Conservation (phyloP, 2,797 vertebrate species). For the Lagodon rhomboides region DNA sequence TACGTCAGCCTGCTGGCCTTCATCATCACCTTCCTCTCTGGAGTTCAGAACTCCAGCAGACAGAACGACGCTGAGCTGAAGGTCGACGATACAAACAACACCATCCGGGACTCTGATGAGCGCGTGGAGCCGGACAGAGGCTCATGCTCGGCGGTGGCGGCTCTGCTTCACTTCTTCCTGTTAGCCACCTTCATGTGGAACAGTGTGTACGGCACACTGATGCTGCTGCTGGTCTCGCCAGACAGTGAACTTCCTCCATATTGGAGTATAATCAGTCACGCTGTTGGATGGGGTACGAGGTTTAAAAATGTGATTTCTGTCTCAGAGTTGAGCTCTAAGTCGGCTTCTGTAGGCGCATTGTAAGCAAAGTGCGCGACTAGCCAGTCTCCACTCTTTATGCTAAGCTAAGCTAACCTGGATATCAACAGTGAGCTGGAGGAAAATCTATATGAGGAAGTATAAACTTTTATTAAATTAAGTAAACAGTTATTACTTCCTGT, state of each 20-base stretch:
- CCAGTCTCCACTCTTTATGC: neutral
- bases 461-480: neutral
- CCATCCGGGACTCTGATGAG: neutral
- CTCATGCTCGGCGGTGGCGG: slow-evolving; percentile 59
- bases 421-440: neutral
- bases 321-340: neutral
- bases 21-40: slow-evolving; percentile 85
- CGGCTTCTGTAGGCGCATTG: neutral
- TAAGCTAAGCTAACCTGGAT: neutral
- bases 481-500: neutral
- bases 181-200: slow-evolving; percentile 83
- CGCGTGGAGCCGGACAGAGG: neutral
- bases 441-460: neutral
- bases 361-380: too few species aligned
- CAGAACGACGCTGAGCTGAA: rapidly evolving
- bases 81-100: rapidly evolving
- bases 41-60: slow-evolving; percentile 73
- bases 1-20: slow-evolving; percentile 83
- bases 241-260: slow-evolving; percentile 43
- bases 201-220: slow-evolving; percentile 71
- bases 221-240: slow-evolving; percentile 75
- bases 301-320: neutral
- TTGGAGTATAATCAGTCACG: slow-evolving; percentile 56
- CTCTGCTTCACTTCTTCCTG: slow-evolving; percentile 84
- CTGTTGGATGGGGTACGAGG: slow-evolving; percentile 80